A percentile compares a stretch with the other conserved stretches of the same genome.
Evolutionary conservation across 2,888 invertebrate species (phyloP).

Genomic region (Mechanitis messenoides): DNA sequence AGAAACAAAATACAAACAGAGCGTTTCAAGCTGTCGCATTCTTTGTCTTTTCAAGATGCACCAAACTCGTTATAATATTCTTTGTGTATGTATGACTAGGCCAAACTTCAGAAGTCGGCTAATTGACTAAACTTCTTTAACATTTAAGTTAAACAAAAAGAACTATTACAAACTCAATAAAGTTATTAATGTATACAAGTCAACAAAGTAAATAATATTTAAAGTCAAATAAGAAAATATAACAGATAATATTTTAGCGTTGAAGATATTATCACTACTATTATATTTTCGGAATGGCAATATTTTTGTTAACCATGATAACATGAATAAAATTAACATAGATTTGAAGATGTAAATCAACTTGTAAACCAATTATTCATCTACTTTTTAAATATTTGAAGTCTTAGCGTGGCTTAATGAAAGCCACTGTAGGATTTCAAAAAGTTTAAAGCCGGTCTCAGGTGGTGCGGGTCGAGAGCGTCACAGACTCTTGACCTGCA

Average conservation of each 20-base stretch:
- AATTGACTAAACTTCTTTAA: background rate
- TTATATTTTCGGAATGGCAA: too few relatives aligned
- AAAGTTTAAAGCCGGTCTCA: slow-evolving; percentile 61
- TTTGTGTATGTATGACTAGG: background rate
- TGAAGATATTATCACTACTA: too few relatives aligned
- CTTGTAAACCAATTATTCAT: slow-evolving; percentile 11
- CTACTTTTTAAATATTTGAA: slow-evolving; percentile 30
- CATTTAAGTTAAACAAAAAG: background rate
- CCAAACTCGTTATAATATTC: slow-evolving; percentile 7
- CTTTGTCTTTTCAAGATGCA: slow-evolving; percentile 39
- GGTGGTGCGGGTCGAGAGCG: slow-evolving; percentile 61
- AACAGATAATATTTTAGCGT: too few relatives aligned
- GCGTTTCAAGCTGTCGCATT: slow-evolving; percentile 37
- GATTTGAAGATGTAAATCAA: slow-evolving; percentile 3
- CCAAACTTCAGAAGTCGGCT: slow-evolving; percentile 1
- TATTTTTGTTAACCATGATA: too few relatives aligned
- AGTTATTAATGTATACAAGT: too few relatives aligned
- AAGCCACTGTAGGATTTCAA: slow-evolving; percentile 59
- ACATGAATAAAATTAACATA: too few relatives aligned
- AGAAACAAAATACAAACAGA: slow-evolving; percentile 52
- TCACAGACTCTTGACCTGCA: slow-evolving; percentile 65
- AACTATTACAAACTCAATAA: too few relatives aligned
- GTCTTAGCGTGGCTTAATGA: slow-evolving; percentile 55
- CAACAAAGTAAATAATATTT: too few relatives aligned
- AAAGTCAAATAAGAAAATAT: too few relatives aligned